Evolutionary conservation across 2,113 vertebrate species (phyloP).

Genomic region (Psammodynastes pulverulentus): DNA sequence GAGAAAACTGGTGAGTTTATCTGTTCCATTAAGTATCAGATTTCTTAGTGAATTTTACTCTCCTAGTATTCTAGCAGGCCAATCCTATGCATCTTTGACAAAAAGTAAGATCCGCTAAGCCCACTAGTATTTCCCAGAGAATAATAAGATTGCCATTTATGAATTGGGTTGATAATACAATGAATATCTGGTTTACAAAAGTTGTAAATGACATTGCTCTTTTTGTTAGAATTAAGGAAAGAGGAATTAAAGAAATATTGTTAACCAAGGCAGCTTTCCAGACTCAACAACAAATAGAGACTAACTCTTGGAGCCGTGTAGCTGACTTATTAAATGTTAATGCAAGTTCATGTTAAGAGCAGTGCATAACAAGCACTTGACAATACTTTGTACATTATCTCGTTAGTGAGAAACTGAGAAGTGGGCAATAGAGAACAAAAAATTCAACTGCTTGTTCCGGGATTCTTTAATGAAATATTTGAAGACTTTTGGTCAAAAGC

Average conservation of each 20-base stretch:
- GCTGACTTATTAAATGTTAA: neutral
- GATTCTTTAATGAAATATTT: neutral
- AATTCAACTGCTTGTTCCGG: neutral
- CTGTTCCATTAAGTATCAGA: neutral
- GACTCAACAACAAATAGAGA: neutral
- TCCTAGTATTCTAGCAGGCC: neutral
- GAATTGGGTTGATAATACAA: neutral
- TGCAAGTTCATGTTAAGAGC: constrained; percentile 2
- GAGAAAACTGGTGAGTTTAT: constrained; percentile 81
- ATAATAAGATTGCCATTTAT: neutral
- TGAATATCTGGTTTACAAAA: neutral
- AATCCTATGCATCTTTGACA: neutral
- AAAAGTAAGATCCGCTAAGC: rapidly evolving
- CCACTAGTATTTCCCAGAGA: neutral
- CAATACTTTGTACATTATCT: neutral
- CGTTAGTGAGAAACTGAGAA: neutral
- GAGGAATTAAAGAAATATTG: neutral
- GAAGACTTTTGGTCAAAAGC: neutral
- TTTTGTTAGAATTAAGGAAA: neutral
- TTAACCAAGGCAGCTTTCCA: neutral
- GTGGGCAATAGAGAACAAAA: neutral
- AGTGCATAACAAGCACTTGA: neutral
- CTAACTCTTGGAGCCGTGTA: neutral
- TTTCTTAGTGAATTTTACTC: neutral
- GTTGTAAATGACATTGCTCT: rapidly evolving